Conservation (phyloP, 2,113 vertebrate species). For the Microtus oregoni region DNA sequence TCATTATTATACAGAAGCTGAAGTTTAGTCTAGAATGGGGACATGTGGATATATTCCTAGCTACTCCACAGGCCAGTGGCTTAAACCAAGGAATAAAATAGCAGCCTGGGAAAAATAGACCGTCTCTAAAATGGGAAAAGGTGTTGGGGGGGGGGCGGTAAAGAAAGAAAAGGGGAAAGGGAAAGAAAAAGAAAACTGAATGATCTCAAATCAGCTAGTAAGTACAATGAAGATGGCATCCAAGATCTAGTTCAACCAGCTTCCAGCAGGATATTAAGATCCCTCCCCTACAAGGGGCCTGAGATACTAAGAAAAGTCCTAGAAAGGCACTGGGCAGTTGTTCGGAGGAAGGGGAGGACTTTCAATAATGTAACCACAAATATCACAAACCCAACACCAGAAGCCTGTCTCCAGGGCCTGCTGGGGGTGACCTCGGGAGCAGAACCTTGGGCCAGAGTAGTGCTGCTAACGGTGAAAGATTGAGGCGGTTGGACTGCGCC, state of each 20-base stretch:
- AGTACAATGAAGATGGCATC: slow-evolving; percentile 2
- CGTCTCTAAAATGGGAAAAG: not conserved
- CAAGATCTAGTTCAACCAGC: slow-evolving; percentile 6
- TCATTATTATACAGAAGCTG: not conserved
- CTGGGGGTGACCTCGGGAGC: slow-evolving; percentile 16
- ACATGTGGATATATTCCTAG: not conserved
- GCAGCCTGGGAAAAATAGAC: not conserved
- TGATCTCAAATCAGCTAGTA: not conserved
- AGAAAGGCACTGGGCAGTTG: not conserved
- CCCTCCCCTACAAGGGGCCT: not conserved
- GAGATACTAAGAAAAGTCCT: slow-evolving; percentile 1
- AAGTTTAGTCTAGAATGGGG: not conserved
- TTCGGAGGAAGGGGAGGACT: not conserved
- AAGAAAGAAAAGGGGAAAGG: not conserved
- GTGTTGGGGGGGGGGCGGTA: not conserved
- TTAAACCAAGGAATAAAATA: not conserved
- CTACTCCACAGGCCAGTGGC: not conserved
- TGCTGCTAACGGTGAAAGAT: not conserved
- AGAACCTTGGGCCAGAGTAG: not conserved
- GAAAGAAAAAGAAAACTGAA: not conserved
- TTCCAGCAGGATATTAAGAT: not conserved
- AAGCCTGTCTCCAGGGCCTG: not conserved
- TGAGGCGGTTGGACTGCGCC: not conserved
- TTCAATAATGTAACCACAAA: not conserved
- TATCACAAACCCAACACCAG: not conserved